Conservation (phyloP, 2,888 invertebrate species). For the Fissipunctia ypsillon region DNA sequence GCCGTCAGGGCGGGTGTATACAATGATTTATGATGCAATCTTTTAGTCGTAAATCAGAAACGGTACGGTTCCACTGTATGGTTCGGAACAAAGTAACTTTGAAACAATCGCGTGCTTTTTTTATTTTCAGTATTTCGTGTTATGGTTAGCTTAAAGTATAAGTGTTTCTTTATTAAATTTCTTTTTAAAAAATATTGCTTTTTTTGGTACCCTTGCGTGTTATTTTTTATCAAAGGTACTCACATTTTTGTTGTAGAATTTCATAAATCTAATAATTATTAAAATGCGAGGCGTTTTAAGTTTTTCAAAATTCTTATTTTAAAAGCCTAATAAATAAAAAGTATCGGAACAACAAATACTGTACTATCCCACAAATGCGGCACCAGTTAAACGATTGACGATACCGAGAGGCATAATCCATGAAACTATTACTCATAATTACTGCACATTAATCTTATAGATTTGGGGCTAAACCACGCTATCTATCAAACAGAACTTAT, state of each 20-base stretch:
- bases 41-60: constrained; percentile 88
- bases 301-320: background rate
- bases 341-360: background rate
- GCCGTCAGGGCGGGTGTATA: constrained; percentile 70
- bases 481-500: constrained; percentile 54
- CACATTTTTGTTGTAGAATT: background rate
- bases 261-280: background rate
- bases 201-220: background rate
- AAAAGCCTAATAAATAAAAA: background rate
- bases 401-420: constrained; percentile 36
- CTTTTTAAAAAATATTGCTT: background rate
- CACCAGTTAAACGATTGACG: constrained; percentile 14
- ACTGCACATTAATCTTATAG: constrained; percentile 50
- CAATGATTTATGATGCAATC: constrained; percentile 87
- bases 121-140: constrained; percentile 56
- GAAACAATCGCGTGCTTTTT: constrained; percentile 74
- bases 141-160: constrained; percentile 52
- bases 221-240: background rate
- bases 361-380: background rate
- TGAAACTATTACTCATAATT: constrained; percentile 49
- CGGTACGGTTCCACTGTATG: constrained; percentile 71
- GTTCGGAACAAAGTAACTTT: constrained; percentile 71
- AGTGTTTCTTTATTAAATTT: constrained; percentile 46
- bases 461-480: constrained; percentile 45
- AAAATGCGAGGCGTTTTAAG: background rate